phyloP scores from a whole-genome alignment of 2,888 invertebrate genomes.

The Stratiomys singularior region DNA sequence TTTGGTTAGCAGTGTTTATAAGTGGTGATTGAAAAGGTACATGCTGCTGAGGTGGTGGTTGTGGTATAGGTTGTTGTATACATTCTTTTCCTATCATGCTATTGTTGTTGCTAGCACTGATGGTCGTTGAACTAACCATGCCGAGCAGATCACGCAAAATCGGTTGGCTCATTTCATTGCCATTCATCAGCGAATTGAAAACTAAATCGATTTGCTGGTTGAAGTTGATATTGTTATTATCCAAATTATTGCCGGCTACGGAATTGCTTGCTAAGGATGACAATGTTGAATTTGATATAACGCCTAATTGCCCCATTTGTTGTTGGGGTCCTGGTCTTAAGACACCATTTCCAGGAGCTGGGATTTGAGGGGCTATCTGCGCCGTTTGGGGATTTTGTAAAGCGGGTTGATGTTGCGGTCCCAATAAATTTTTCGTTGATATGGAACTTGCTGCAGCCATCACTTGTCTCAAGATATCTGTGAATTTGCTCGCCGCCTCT shows the following conservation, averaged over 20 bases:
- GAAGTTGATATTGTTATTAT: slow-evolving; percentile 59
- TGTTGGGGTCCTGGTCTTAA: slow-evolving; percentile 51
- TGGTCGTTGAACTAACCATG: slow-evolving; percentile 57
- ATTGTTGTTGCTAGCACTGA: slow-evolving; percentile 49
- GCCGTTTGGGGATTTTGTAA: slow-evolving; percentile 57
- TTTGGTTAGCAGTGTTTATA: slow-evolving; percentile 24
- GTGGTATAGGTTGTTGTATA: slow-evolving; percentile 49
- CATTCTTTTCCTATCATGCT: slow-evolving; percentile 34
- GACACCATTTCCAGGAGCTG: slow-evolving; percentile 50
- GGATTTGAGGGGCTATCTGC: slow-evolving; percentile 55
- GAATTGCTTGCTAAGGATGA: neutral
- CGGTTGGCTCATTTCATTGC: slow-evolving; percentile 64
- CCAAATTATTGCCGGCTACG: slow-evolving; percentile 10
- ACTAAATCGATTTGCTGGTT: slow-evolving; percentile 65
- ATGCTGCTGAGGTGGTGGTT: slow-evolving; percentile 56
- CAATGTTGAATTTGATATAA: neutral
- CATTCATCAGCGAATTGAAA: slow-evolving; percentile 64
- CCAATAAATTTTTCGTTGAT: slow-evolving; percentile 12
- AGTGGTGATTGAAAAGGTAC: slow-evolving; percentile 46
- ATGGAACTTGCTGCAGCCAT: slow-evolving; percentile 54
- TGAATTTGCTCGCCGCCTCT: slow-evolving; percentile 70
- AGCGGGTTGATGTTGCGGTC: slow-evolving; percentile 49
- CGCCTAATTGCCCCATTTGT: neutral
- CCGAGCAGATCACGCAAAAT: slow-evolving; percentile 63
- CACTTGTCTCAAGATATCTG: slow-evolving; percentile 64